These are phyloP conservation scores for Pyxicephalus adspersus DNA, from an alignment of 2,113 vertebrate species.

Conservation along the genomic window DNA sequence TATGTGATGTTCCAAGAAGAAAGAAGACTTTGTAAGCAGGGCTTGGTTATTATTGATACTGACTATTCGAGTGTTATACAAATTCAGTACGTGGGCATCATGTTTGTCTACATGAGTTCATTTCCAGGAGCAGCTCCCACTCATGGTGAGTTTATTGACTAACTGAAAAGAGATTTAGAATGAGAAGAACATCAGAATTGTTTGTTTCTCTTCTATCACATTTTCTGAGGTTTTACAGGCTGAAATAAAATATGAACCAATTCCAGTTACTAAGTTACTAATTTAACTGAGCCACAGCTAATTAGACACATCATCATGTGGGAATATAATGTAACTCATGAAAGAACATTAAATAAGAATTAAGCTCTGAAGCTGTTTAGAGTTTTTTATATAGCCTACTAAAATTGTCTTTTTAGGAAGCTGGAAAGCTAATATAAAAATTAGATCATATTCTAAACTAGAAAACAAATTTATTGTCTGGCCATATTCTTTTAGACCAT, in stretches of 20 bases:
- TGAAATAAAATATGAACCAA: slow-evolving; percentile 31
- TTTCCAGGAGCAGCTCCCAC: slow-evolving; percentile 31
- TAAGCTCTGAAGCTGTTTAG: not conserved
- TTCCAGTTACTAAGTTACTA: slow-evolving; percentile 50
- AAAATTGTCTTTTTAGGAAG: too few species aligned
- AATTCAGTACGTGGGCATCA: slow-evolving; percentile 20
- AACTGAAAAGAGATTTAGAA: slow-evolving; percentile 1
- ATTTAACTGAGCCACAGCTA: slow-evolving; percentile 35
- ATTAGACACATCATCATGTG: slow-evolving; percentile 44
- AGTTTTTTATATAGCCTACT: too few species aligned
- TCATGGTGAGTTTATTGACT: slow-evolving; percentile 19
- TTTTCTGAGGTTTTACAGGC: slow-evolving; percentile 24
- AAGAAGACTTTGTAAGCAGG: not conserved
- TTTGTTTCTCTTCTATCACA: slow-evolving; percentile 20
- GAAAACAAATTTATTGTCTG: too few species aligned
- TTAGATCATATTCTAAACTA: too few species aligned
- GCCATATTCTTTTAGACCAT: too few species aligned
- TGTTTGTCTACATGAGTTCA: slow-evolving; percentile 36
- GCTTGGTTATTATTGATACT: slow-evolving; percentile 21
- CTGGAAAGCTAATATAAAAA: too few species aligned
- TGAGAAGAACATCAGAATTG: slow-evolving; percentile 25
- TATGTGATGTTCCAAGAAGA: slow-evolving; percentile 2
- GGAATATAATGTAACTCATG: slow-evolving; percentile 11
- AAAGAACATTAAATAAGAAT: slow-evolving; percentile 15
- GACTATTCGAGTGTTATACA: slow-evolving; percentile 28